Evolutionary conservation across 2,888 invertebrate genomes (phyloP).

Genomic region (Arge pagana): DNA sequence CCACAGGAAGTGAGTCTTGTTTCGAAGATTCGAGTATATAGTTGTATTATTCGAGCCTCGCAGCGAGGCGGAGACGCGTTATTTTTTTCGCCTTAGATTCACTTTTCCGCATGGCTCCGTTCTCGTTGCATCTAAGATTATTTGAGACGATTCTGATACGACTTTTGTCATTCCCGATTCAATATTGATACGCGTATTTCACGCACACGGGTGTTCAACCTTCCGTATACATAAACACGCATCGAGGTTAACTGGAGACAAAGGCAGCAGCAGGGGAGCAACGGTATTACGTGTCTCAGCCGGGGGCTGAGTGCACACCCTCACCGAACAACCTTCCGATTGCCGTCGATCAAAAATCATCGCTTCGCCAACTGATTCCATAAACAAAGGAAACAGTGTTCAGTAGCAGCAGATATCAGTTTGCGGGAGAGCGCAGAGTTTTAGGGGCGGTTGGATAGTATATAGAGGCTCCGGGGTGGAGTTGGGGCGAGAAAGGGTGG

Average conservation of each 20-base stretch:
- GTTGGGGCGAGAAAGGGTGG: not conserved
- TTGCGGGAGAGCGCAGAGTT: conserved; percentile 9
- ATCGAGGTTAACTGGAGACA: no score
- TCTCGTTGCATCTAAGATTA: no score
- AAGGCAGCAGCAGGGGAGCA: not conserved
- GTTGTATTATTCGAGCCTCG: not conserved
- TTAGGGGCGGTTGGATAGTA: not conserved
- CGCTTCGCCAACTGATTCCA: conserved; percentile 16
- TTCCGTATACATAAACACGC: no score
- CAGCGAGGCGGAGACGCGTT: no score
- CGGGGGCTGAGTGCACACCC: not conserved
- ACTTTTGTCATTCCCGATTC: no score
- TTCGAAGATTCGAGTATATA: not conserved
- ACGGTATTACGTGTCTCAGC: not conserved
- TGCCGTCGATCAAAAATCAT: conserved; percentile 20
- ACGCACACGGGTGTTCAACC: no score
- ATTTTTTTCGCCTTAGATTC: no score
- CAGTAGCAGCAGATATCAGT: conserved; percentile 17
- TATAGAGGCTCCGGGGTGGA: not conserved
- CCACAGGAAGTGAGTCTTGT: conserved; percentile 10
- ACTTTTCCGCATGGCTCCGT: no score
- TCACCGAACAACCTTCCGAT: conserved; percentile 15
- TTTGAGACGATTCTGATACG: no score
- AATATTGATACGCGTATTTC: no score
- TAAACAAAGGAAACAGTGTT: conserved; percentile 21